A percentile compares a stretch with the other conserved stretches of the same genome.
Conservation (phyloP, 2,113 vertebrate genomes). For the Nannospalax galili region DNA sequence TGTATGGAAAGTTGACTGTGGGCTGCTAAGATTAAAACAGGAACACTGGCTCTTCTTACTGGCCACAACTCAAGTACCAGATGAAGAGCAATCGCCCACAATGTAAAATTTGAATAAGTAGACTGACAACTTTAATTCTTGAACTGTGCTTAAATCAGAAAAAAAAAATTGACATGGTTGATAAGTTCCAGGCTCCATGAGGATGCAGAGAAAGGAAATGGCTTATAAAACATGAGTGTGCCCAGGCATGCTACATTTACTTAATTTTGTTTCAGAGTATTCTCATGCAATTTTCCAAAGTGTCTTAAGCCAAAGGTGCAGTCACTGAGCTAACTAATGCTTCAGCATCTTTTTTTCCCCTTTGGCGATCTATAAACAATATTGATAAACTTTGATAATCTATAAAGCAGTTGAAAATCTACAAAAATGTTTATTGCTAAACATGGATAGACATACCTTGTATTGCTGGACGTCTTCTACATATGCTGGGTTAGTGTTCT, state of each 20-base stretch:
- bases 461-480: conserved; percentile 9
- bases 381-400: no score
- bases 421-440: conserved; percentile 25
- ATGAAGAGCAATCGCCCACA: background rate
- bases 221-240: background rate
- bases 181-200: conserved; percentile 40
- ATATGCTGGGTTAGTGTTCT: background rate
- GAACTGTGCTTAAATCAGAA: conserved; percentile 12
- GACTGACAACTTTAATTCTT: conserved; percentile 1
- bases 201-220: conserved; percentile 47
- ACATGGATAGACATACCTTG: conserved; percentile 79
- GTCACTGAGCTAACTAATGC: background rate
- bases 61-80: background rate
- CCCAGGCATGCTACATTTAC: conserved; percentile 36
- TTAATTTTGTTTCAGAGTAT: conserved; percentile 35
- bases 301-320: conserved; percentile 49
- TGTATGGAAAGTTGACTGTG: conserved; percentile 10
- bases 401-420: background rate
- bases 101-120: background rate
- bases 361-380: conserved; percentile 59
- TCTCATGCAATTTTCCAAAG: conserved; percentile 55
- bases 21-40: conserved; percentile 42
- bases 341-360: background rate
- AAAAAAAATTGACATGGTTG: conserved; percentile 46
- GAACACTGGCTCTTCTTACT: conserved; percentile 18